A percentile compares a stretch with the other conserved stretches of the same genome.
phyloP scores from a whole-genome alignment of 1,140 invertebrate species.

The Drosophila melanica region DNA sequence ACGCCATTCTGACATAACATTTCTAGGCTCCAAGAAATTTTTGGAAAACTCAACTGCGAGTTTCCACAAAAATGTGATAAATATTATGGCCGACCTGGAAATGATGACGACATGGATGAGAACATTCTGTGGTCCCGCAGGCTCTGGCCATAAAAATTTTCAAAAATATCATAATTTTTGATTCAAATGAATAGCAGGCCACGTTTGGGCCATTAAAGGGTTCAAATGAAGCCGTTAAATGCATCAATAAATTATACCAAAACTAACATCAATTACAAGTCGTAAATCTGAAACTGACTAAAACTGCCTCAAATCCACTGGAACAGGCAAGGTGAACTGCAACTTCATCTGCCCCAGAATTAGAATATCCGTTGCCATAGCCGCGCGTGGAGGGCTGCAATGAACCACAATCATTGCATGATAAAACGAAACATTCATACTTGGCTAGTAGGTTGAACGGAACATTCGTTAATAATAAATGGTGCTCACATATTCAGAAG shows the following conservation, averaged over 20 bases:
- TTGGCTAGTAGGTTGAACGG: conserved; percentile 38
- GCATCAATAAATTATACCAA: conserved; percentile 78
- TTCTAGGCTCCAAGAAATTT: neutral
- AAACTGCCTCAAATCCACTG: neutral
- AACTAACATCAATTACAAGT: conserved; percentile 81
- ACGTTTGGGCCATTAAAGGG: conserved; percentile 68
- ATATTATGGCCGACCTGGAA: conserved; percentile 36
- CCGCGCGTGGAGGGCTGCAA: conserved; percentile 22
- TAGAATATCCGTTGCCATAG: neutral
- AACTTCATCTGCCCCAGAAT: conserved; percentile 4
- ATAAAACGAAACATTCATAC: conserved; percentile 57
- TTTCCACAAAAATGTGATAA: conserved; percentile 68
- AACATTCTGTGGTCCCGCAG: conserved; percentile 60
- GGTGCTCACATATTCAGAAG: conserved; percentile 44
- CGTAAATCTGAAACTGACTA: conserved; percentile 56
- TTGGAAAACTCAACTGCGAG: conserved; percentile 13
- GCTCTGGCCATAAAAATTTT: conserved; percentile 70
- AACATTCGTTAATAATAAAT: conserved; percentile 61
- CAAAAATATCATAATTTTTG: conserved; percentile 82
- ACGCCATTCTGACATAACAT: neutral
- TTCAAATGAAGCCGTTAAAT: conserved; percentile 80
- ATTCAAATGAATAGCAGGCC: conserved; percentile 58
- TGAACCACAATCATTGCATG: conserved; percentile 69
- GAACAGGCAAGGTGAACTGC: conserved; percentile 37
- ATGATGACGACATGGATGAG: conserved; percentile 39